These are phyloP conservation scores for Grapholita molesta DNA, from an alignment of 1,140 invertebrate genomes.

Conservation along the genomic window DNA sequence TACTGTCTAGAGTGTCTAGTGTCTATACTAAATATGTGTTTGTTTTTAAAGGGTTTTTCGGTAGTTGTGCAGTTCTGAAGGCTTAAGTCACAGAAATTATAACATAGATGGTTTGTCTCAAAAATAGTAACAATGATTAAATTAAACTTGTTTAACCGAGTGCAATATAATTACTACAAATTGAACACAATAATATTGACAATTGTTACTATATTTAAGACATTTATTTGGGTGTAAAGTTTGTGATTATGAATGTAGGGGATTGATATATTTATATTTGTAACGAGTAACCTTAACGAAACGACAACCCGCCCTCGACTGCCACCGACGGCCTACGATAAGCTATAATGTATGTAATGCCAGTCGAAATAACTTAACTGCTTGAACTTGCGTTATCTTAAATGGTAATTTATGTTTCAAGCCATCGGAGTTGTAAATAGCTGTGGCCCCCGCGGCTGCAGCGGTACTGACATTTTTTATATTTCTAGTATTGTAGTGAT, in stretches of 20 bases:
- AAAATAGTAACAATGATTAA: too few species aligned
- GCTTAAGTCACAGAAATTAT: not conserved
- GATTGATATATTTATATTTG: constrained; percentile 3
- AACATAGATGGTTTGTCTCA: not conserved
- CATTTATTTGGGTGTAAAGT: not conserved
- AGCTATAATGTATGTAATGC: not conserved
- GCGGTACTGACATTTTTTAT: not conserved
- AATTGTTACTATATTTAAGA: not conserved
- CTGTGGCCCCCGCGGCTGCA: not conserved
- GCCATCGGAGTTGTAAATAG: not conserved
- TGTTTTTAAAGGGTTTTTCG: too few species aligned
- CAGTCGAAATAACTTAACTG: not conserved
- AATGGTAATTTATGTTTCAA: not conserved
- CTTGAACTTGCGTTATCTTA: not conserved
- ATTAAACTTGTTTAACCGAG: too few species aligned
- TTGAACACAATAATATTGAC: not conserved
- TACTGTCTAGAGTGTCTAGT: not conserved
- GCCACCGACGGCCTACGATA: not conserved
- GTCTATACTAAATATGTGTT: too few species aligned
- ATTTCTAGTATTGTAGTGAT: not conserved
- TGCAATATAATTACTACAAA: too few species aligned
- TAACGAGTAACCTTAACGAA: not conserved
- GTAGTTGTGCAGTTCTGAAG: not conserved
- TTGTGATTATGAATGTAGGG: not conserved
- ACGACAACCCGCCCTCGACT: not conserved